These are phyloP conservation scores for Atta texana DNA, from an alignment of 1,140 invertebrate genomes.

Conservation along the genomic window DNA sequence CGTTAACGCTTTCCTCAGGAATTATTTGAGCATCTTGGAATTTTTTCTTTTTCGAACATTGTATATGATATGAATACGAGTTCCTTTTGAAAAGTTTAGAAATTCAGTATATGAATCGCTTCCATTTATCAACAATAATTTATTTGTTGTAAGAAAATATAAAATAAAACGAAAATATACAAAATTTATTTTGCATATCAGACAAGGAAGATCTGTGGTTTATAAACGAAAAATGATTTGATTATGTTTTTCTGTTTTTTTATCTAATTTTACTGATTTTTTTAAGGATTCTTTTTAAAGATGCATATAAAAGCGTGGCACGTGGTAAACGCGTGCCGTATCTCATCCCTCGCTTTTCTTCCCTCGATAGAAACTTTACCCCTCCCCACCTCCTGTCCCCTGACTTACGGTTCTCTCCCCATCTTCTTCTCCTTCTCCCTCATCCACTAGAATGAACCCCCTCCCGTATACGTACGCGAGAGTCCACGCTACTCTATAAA, in stretches of 20 bases:
- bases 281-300: not conserved
- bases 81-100: too few relatives aligned
- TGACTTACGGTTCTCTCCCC: constrained; percentile 14
- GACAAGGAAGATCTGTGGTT: too few relatives aligned
- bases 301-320: not conserved
- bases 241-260: not conserved
- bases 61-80: too few relatives aligned
- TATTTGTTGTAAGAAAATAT: not conserved
- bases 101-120: not conserved
- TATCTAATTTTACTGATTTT: not conserved
- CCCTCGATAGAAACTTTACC: constrained; percentile 54
- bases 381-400: too few relatives aligned
- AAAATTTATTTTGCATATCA: not conserved
- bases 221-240: not conserved
- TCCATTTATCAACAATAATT: not conserved
- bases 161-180: not conserved
- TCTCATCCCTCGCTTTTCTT: not conserved
- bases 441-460: constrained; percentile 45
- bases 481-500: constrained; percentile 65
- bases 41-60: too few relatives aligned
- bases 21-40: too few relatives aligned
- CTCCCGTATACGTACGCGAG: constrained; percentile 47
- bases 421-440: constrained; percentile 40
- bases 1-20: too few relatives aligned
- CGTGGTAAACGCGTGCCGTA: constrained; percentile 31